Evolutionary conservation across 64 coral and sea anemone species (phyloP).

Genomic region (Pachyseris speciosa): DNA sequence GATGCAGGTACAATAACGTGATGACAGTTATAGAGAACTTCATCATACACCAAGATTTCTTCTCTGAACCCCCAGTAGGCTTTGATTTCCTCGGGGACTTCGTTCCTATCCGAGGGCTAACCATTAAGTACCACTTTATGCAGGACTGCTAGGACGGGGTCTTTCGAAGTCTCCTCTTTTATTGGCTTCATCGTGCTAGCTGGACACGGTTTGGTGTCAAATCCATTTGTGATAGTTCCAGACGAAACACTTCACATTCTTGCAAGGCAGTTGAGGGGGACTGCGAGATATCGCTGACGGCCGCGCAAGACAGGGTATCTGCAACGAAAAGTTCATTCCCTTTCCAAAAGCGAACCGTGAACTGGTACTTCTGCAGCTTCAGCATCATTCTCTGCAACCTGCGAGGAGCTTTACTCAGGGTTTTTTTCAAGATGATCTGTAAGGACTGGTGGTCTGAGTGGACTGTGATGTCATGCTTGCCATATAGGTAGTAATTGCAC

Average conservation of each 20-base stretch:
- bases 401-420: background rate
- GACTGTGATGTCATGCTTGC: conserved; percentile 20
- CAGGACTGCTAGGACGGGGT: background rate
- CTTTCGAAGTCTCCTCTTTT: background rate
- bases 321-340: conserved; percentile 56
- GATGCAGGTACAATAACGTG: conserved; percentile 37
- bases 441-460: background rate
- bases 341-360: conserved; percentile 10
- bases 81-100: conserved; percentile 33
- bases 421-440: background rate
- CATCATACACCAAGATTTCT: conserved; percentile 26
- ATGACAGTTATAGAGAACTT: conserved; percentile 25
- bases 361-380: conserved; percentile 15
- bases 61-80: conserved; percentile 43
- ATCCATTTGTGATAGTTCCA: conserved; percentile 40
- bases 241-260: conserved; percentile 23
- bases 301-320: conserved; percentile 44
- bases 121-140: conserved; percentile 1
- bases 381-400: conserved; percentile 38
- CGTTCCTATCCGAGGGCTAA: conserved; percentile 18
- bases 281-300: background rate
- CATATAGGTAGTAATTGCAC: conserved; percentile 7
- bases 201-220: background rate
- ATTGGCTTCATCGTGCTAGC: background rate
- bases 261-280: background rate